Base-by-base conservation (phyloP, 2,797 vertebrate genomes). In the Sebastiscus tertius region DNA sequence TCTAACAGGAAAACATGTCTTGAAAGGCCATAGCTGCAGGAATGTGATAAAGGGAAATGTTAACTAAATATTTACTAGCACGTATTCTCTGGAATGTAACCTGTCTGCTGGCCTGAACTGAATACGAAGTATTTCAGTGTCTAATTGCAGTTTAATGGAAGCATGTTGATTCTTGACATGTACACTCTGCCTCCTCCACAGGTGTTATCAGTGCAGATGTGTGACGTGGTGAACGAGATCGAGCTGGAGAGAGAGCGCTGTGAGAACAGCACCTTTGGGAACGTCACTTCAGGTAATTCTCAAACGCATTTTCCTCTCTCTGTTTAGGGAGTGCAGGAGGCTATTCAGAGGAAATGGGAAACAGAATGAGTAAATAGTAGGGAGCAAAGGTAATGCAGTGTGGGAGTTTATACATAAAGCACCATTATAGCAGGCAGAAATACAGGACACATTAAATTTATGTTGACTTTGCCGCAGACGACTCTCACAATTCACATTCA, bases 271-370 rank as follows among this genome's bases (percentile, higher is more conserved):
- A 94, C 91, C 60, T 87, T 90, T 31, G 93, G 90, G 79, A 96
- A 96, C 77, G 70, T 95, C 90, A 96, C 95, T 22, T 94, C 95
- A 94, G 96, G 96, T 96, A 78, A 93, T 69, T 86, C 72, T 84
- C 26, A 4, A 56, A 73, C 58, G 56, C 11, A 70, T 86, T 79
- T 78, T 39, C 71, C 46, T 75, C 54, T 77, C 22, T 72, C 7
- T 64, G 34, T 88, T 82, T 59, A 27, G 24, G 16, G 58, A 64
- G 46, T 76, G 55, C 22, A 73, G n/a, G 39, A 81, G 55, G 75
- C 62, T 68, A 75, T 82, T 85, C 63, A 72, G 66, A 78, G 76
- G 46, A 81, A 90, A 84, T 73, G 39, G 29, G 62, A 81, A 72
- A 67, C 27, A 31, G 61, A 9, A 52, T 36, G 61, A 42, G 49